phyloP scores from a whole-genome alignment of 2,113 vertebrate genomes.

The Drymodes brunneopygia region DNA sequence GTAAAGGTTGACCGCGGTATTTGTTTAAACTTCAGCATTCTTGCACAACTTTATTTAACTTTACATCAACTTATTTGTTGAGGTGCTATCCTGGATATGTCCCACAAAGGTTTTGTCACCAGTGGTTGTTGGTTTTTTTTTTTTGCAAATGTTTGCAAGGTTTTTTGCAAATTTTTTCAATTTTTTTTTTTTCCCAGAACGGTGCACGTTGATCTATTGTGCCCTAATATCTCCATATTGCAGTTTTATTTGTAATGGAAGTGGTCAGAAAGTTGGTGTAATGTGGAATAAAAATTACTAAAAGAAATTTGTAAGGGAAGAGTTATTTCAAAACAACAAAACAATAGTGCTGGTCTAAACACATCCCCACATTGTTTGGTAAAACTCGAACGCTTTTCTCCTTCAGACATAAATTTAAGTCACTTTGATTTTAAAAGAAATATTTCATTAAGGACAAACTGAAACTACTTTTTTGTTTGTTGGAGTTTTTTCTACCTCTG shows the following conservation, averaged over 20 bases:
- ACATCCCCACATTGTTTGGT: rapidly evolving
- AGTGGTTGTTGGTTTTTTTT: rapidly evolving
- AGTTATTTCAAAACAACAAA: background rate
- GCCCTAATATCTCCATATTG: background rate
- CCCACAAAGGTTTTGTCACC: background rate
- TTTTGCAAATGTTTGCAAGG: background rate
- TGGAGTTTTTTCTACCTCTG: rapidly evolving
- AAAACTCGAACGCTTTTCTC: background rate
- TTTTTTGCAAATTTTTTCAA: background rate
- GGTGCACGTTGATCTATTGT: rapidly evolving
- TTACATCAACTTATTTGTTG: background rate
- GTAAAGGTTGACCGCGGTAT: background rate
- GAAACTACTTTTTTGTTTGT: background rate
- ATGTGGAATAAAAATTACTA: background rate
- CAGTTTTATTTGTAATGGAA: background rate
- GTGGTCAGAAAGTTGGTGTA: background rate
- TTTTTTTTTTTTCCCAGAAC: background rate
- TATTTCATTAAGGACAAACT: background rate
- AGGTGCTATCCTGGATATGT: background rate
- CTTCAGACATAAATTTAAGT: background rate
- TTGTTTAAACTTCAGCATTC: conserved; percentile 41
- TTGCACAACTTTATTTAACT: conserved; percentile 43
- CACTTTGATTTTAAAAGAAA: background rate
- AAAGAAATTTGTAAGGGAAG: background rate
- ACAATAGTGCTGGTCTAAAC: background rate